These are phyloP conservation scores for Thamnophis sirtalis DNA, from an alignment of 2,113 vertebrate genomes.

Conservation along the genomic window DNA sequence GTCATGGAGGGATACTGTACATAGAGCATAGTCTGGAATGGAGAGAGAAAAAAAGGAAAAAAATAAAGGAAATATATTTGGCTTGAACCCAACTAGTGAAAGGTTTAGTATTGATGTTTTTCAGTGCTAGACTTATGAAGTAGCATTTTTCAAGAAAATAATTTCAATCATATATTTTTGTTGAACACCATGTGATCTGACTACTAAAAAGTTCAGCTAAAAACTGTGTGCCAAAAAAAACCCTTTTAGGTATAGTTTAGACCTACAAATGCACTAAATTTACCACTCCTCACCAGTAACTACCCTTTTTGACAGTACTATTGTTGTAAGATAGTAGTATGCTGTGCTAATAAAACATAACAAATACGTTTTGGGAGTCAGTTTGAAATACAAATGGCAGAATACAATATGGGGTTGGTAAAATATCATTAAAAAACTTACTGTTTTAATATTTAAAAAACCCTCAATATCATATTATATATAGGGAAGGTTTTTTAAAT, in stretches of 20 bases:
- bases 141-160: neutral
- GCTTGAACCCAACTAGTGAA: neutral
- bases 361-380: neutral
- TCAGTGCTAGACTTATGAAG: neutral
- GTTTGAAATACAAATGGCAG: neutral
- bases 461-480: neutral
- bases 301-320: neutral
- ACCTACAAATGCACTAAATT: neutral
- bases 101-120: neutral
- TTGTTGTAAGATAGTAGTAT: neutral
- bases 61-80: neutral
- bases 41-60: neutral
- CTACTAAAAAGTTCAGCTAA: neutral
- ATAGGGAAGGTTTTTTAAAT: neutral
- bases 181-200: neutral
- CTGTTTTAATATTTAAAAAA: neutral
- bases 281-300: neutral
- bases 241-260: neutral
- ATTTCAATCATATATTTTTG: neutral
- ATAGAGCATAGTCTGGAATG: neutral
- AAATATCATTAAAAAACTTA: neutral
- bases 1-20: neutral
- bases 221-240: neutral
- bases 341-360: neutral
- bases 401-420: neutral